Conservation (phyloP, 2,113 vertebrate genomes). For the Microcebus murinus region DNA sequence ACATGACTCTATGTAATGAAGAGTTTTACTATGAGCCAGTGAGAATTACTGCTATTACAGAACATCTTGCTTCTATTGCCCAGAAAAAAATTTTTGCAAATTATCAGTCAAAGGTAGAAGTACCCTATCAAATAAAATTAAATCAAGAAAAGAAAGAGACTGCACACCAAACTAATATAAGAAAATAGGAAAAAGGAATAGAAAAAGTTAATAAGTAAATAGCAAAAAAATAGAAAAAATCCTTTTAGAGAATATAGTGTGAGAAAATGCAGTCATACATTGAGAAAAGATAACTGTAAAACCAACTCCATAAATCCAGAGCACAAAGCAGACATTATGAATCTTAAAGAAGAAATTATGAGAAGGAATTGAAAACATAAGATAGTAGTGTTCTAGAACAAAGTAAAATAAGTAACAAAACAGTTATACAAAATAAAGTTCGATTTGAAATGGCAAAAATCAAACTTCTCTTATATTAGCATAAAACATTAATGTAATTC, state of each 20-base stretch:
- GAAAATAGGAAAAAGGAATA: background rate
- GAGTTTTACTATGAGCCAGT: background rate
- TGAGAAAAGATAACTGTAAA: background rate
- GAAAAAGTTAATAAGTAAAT: background rate
- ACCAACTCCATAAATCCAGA: background rate
- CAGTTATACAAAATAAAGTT: background rate
- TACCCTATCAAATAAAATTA: background rate
- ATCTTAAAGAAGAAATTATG: background rate
- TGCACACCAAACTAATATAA: background rate
- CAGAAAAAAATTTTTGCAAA: background rate
- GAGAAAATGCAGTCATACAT: background rate
- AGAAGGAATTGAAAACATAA: background rate
- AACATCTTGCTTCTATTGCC: background rate
- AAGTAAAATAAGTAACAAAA: background rate
- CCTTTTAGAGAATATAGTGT: background rate
- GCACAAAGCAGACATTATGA: background rate
- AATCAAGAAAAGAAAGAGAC: background rate
- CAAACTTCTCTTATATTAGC: background rate
- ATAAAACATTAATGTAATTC: background rate
- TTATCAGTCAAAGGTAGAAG: background rate
- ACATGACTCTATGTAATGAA: background rate
- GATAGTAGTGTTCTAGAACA: background rate
- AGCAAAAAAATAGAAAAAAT: background rate
- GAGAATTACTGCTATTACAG: background rate
- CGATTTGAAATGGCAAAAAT: background rate